These are phyloP conservation scores for Sisor rabdophorus DNA, from an alignment of 2,113 vertebrate species.

Conservation along the genomic window DNA sequence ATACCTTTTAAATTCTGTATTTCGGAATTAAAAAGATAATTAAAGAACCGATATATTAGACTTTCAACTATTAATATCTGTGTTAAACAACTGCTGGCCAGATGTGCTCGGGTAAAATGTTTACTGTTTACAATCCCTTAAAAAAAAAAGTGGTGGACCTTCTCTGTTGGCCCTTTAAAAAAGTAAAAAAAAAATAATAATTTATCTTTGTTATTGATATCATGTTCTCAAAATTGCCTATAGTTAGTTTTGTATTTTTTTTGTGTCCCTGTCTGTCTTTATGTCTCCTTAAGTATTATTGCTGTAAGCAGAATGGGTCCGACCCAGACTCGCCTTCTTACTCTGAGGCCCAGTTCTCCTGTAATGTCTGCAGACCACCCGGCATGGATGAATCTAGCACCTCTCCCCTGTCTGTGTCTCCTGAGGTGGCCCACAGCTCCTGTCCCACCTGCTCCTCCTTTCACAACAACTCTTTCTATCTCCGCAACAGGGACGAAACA, in stretches of 20 bases:
- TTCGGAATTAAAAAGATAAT: not conserved
- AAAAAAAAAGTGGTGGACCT: no score
- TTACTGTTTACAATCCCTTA: no score
- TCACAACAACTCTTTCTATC: slow-evolving; percentile 84
- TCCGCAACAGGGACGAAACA: slow-evolving; percentile 81
- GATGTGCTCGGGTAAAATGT: no score
- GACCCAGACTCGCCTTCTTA: slow-evolving; percentile 72
- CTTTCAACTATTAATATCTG: no score
- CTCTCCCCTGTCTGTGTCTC: slow-evolving; percentile 60
- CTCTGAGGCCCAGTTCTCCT: slow-evolving; percentile 74
- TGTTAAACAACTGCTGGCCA: no score
- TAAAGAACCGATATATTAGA: no score
- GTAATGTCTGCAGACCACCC: slow-evolving; percentile 81
- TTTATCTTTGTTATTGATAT: no score
- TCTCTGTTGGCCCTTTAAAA: no score
- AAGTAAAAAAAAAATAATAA: no score
- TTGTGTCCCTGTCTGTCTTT: not conserved
- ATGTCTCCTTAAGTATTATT: slow-evolving; percentile 82
- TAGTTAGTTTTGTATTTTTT: not conserved
- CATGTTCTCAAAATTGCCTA: no score
- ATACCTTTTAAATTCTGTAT: no score
- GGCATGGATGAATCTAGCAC: slow-evolving; percentile 69
- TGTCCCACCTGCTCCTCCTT: slow-evolving; percentile 85
- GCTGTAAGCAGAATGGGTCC: slow-evolving; percentile 92
- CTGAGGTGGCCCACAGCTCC: slow-evolving; percentile 66